Evolutionary conservation across 1,140 invertebrate genomes (phyloP).

Genomic region (Drosophila tsacasi): DNA sequence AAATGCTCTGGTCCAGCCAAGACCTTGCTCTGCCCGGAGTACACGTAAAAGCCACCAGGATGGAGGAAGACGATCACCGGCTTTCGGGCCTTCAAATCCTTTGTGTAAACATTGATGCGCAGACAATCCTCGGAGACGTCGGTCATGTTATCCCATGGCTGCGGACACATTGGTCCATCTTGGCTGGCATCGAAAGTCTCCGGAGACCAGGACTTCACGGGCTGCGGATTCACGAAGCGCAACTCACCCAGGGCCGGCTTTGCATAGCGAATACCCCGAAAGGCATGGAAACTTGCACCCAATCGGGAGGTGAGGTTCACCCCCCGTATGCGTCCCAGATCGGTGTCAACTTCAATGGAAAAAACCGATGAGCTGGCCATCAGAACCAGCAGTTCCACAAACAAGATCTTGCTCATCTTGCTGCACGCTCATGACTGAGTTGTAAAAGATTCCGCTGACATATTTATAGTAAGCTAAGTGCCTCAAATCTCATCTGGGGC

Average conservation of each 20-base stretch:
- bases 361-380: constrained; percentile 21
- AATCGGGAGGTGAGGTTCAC: constrained; percentile 55
- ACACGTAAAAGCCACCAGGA: constrained; percentile 87
- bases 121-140: constrained; percentile 90
- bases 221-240: constrained; percentile 83
- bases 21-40: constrained; percentile 85
- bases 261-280: constrained; percentile 89
- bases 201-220: constrained; percentile 86
- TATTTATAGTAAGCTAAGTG: constrained; percentile 33
- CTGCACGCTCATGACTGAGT: constrained; percentile 21
- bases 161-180: constrained; percentile 87
- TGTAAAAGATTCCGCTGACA: neutral
- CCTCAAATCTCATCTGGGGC: constrained; percentile 24
- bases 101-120: constrained; percentile 93
- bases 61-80: constrained; percentile 89
- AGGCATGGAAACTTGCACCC: constrained; percentile 87
- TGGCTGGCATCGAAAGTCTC: constrained; percentile 86
- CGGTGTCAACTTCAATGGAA: constrained; percentile 55
- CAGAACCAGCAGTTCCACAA: constrained; percentile 19
- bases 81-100: constrained; percentile 82
- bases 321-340: constrained; percentile 68
- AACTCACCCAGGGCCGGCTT: constrained; percentile 85
- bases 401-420: constrained; percentile 23
- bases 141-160: constrained; percentile 72
- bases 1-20: constrained; percentile 86